Conservation (phyloP, 2,888 invertebrate species). For the Acanthosepion lycidas region DNA sequence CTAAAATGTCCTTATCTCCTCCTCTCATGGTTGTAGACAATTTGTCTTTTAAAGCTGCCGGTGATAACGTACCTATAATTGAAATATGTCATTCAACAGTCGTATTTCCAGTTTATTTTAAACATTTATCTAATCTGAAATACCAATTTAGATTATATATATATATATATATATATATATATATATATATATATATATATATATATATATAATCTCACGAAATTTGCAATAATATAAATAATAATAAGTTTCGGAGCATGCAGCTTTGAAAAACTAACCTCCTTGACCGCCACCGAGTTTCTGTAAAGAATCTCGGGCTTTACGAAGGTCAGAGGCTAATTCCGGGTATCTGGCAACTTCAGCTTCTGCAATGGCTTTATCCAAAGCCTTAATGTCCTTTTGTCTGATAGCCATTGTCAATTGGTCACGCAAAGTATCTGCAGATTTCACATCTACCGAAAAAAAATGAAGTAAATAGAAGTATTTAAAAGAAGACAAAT, state of each 20-base stretch:
- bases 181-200: too few relatives aligned
- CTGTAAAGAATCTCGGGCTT: background rate
- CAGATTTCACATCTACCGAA: conserved; percentile 35
- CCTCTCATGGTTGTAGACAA: too few relatives aligned
- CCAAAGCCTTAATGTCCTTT: background rate
- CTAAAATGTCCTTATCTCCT: background rate
- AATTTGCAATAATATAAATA: too few relatives aligned
- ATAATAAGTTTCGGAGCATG: too few relatives aligned
- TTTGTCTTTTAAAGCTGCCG: background rate
- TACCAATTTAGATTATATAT: too few relatives aligned
- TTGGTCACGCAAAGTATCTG: background rate
- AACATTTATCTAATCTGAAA: too few relatives aligned
- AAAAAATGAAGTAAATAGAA: background rate
- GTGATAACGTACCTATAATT: background rate
- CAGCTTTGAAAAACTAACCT: background rate
- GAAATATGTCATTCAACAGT: background rate
- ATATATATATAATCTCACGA: too few relatives aligned
- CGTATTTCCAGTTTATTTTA: too few relatives aligned
- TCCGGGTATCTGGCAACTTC: background rate
- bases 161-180: too few relatives aligned
- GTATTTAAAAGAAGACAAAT: background rate
- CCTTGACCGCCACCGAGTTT: background rate
- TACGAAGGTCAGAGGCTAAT: background rate
- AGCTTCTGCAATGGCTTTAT: background rate
- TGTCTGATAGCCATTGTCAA: background rate